phyloP scores from a whole-genome alignment of 2,797 vertebrate genomes.

The Merluccius polli region DNA sequence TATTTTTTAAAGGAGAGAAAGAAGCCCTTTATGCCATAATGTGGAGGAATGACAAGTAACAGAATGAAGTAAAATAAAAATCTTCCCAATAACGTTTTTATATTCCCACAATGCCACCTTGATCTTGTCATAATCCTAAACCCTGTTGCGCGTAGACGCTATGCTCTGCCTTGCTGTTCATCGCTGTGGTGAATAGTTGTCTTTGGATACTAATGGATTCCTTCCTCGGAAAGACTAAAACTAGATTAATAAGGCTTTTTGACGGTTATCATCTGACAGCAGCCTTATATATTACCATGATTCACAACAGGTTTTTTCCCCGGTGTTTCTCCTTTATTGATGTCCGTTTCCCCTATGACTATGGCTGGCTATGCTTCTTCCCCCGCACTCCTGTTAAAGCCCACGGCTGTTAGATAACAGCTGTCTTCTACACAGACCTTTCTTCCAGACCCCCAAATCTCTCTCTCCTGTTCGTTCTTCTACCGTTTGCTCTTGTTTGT shows the following conservation, averaged over 20 bases:
- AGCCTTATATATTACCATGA: slow-evolving; percentile 16
- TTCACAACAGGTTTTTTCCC: slow-evolving; percentile 26
- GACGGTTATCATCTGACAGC: slow-evolving; percentile 50
- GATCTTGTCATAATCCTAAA: slow-evolving; percentile 7
- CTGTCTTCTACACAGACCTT: slow-evolving; percentile 31
- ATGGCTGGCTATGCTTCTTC: background rate
- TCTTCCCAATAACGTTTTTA: slow-evolving; percentile 10
- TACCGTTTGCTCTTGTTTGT: slow-evolving; percentile 19
- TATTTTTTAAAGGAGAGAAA: background rate
- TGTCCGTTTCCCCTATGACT: background rate
- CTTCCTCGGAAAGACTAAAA: background rate
- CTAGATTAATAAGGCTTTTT: background rate
- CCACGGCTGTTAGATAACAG: slow-evolving; percentile 33
- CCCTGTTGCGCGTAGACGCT: slow-evolving; percentile 6
- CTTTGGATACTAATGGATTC: slow-evolving; percentile 10
- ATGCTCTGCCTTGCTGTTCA: slow-evolving; percentile 13
- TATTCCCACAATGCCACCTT: background rate
- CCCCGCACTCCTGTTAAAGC: slow-evolving; percentile 31
- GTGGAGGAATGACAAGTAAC: slow-evolving; percentile 20
- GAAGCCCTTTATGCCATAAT: background rate
- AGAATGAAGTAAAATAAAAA: slow-evolving; percentile 15
- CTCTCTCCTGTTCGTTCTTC: slow-evolving; percentile 33
- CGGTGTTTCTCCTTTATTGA: slow-evolving; percentile 7
- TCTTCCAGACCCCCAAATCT: slow-evolving; percentile 38
- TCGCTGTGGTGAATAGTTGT: slow-evolving; percentile 24